A percentile compares a stretch with the other conserved stretches of the same genome.
These are phyloP conservation scores for Saxicola maurus DNA, from an alignment of 2,797 vertebrate species.

Conservation along the genomic window DNA sequence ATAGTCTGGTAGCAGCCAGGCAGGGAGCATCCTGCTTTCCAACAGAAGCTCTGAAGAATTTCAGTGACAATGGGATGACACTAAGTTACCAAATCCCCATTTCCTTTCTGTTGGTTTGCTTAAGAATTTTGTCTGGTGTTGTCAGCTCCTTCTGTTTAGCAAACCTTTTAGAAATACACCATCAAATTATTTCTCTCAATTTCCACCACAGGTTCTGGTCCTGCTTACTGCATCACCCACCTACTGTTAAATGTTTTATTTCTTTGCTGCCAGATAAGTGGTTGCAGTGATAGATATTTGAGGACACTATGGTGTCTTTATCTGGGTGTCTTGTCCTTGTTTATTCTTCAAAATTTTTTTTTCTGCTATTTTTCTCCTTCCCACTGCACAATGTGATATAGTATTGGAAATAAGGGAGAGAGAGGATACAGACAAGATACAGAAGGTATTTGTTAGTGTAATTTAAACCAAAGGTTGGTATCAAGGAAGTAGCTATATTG, in stretches of 20 bases:
- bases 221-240: not conserved
- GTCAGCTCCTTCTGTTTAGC: not conserved
- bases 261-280: not conserved
- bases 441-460: not conserved
- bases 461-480: not conserved
- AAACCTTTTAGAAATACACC: not conserved
- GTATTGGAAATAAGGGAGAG: not conserved
- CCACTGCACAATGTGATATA: not conserved
- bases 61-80: not conserved
- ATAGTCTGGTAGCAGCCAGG: not conserved
- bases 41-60: not conserved
- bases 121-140: not conserved
- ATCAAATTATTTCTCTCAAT: not conserved
- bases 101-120: not conserved
- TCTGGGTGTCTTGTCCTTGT: not conserved
- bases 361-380: not conserved
- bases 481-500: not conserved
- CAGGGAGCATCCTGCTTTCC: not conserved
- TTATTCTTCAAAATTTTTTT: not conserved
- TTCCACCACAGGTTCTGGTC: not conserved
- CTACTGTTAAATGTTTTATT: not conserved
- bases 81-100: not conserved
- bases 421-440: not conserved
- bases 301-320: not conserved
- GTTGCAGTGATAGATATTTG: not conserved